Evolutionary conservation across 1,140 invertebrate species (phyloP).

Genomic region (Phthorimaea operculella): DNA sequence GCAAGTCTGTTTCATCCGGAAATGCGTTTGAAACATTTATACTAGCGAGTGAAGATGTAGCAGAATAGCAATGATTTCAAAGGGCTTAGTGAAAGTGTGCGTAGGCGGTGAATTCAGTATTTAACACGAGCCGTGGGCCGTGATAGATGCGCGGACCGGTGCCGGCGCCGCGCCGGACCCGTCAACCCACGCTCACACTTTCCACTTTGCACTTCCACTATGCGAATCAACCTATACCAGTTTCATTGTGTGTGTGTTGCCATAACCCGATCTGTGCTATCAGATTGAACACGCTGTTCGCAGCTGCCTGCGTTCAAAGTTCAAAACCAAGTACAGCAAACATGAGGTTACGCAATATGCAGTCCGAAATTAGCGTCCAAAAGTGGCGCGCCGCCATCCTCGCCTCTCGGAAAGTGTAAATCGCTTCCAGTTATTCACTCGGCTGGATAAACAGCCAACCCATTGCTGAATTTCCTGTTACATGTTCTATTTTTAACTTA

Average conservation of each 20-base stretch:
- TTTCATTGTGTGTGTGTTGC: too few species aligned
- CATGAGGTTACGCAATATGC: slow-evolving; percentile 8
- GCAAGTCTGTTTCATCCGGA: not conserved
- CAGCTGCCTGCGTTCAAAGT: slow-evolving; percentile 4
- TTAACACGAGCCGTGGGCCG: slow-evolving; percentile 24
- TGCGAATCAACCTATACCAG: not conserved
- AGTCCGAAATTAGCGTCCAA: slow-evolving; percentile 19
- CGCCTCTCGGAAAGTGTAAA: slow-evolving; percentile 26
- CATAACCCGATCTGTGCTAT: not conserved
- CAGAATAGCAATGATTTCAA: not conserved
- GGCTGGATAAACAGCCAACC: slow-evolving; percentile 1
- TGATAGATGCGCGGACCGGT: slow-evolving; percentile 23
- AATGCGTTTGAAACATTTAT: not conserved
- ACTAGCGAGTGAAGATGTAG: not conserved
- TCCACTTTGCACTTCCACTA: slow-evolving; percentile 4
- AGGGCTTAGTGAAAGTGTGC: slow-evolving; percentile 22
- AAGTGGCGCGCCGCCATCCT: slow-evolving; percentile 19
- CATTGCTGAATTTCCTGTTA: slow-evolving; percentile 16
- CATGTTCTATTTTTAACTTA: slow-evolving; percentile 8
- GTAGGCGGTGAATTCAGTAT: slow-evolving; percentile 15
- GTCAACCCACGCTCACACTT: slow-evolving; percentile 20
- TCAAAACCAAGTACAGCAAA: slow-evolving; percentile 11
- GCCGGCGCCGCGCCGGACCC: slow-evolving; percentile 13
- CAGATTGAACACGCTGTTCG: not conserved
- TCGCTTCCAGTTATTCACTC: slow-evolving; percentile 20